Conservation (phyloP, 2,797 vertebrate genomes). For the Orientallactaga sibirica region DNA sequence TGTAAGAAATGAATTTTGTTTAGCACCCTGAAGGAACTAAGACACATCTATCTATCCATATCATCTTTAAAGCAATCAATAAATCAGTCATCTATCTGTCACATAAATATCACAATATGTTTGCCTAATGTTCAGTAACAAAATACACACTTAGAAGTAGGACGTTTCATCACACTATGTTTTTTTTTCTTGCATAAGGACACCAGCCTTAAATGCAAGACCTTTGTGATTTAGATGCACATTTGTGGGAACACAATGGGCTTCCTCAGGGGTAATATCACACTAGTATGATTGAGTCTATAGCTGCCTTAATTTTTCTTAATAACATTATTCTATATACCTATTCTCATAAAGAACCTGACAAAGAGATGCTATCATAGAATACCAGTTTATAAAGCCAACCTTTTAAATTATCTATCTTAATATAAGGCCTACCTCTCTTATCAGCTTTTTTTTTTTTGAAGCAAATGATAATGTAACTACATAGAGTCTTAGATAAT, state of each 20-base stretch:
- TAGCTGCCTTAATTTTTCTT: background rate
- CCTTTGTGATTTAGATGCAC: background rate
- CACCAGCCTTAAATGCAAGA: constrained; percentile 4
- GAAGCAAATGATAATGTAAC: background rate
- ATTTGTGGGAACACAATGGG: background rate
- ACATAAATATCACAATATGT: background rate
- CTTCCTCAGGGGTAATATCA: background rate
- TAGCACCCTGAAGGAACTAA: no score
- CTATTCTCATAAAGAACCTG: background rate
- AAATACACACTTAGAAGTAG: constrained; percentile 1
- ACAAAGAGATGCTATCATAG: background rate
- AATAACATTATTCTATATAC: background rate
- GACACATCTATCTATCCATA: no score
- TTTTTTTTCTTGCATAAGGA: background rate
- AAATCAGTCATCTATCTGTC: background rate
- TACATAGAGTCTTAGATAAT: background rate
- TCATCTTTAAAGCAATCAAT: no score
- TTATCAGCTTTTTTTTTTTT: background rate
- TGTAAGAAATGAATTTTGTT: no score
- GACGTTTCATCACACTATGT: background rate
- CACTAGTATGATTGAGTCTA: background rate
- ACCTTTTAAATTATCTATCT: background rate
- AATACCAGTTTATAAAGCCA: background rate
- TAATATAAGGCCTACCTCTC: background rate
- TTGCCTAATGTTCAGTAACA: background rate